These are phyloP conservation scores for Danaus melanippus DNA, from an alignment of 1,140 invertebrate genomes.

Conservation along the genomic window DNA sequence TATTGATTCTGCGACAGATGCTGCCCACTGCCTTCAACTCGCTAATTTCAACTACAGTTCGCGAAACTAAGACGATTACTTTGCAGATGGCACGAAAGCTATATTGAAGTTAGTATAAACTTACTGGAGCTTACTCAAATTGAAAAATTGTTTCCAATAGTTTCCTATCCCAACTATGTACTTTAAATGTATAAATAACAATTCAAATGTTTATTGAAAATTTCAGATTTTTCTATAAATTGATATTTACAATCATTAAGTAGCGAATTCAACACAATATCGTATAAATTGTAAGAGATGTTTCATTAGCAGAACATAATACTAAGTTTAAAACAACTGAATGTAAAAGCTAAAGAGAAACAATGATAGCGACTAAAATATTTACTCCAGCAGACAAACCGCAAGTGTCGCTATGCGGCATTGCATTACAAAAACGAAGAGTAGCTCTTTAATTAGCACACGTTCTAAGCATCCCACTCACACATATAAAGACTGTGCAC, in stretches of 20 bases:
- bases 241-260: no score
- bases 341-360: constrained; percentile 10
- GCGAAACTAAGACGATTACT: constrained; percentile 34
- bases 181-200: no score
- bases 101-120: constrained; percentile 26
- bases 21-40: constrained; percentile 27
- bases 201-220: no score
- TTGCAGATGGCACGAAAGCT: constrained; percentile 27
- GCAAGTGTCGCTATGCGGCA: constrained; percentile 28
- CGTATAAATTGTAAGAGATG: no score
- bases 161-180: no score
- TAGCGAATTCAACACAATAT: no score
- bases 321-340: no score
- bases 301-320: no score
- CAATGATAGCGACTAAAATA: constrained; percentile 19
- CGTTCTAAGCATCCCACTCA: constrained; percentile 19
- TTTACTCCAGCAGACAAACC: constrained; percentile 21
- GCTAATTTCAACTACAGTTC: constrained; percentile 35
- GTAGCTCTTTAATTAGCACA: constrained; percentile 38
- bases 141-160: no score
- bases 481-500: constrained; percentile 8
- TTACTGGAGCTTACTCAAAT: constrained; percentile 12
- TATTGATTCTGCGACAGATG: constrained; percentile 35
- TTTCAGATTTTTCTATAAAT: no score
- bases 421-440: constrained; percentile 43